A percentile compares a stretch with the other conserved stretches of the same genome.
Conservation (phyloP, 2,113 vertebrate genomes). For the Aldabrachelys gigantea region DNA sequence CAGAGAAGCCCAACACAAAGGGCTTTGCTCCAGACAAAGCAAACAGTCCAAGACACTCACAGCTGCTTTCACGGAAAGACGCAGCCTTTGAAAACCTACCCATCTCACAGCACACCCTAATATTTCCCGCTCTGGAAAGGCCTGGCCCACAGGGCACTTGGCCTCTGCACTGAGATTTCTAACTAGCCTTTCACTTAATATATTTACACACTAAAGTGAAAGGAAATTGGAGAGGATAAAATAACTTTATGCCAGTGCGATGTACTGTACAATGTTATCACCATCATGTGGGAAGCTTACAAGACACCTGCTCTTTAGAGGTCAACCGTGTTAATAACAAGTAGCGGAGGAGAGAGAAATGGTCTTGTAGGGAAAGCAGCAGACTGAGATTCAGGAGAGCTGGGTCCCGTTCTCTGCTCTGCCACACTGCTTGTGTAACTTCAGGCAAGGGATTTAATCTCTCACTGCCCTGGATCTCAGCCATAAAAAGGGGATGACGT, state of each 20-base stretch:
- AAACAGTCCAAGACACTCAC: not conserved
- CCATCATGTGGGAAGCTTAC: conserved; percentile 60
- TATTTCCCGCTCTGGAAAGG: not conserved
- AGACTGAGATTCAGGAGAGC: not conserved
- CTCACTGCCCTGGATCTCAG: not conserved
- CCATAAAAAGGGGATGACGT: not conserved
- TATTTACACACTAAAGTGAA: conserved; percentile 65
- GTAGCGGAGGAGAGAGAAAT: conserved; percentile 27
- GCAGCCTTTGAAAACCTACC: not conserved
- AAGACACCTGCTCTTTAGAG: conserved; percentile 49
- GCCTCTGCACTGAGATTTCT: conserved; percentile 34
- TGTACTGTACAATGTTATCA: conserved; percentile 47
- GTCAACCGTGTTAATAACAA: conserved; percentile 50
- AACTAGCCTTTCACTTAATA: conserved; percentile 36
- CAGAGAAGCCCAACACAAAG: not conserved
- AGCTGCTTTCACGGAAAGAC: not conserved
- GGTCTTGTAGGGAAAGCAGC: not conserved
- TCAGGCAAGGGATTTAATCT: not conserved
- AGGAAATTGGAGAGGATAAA: conserved; percentile 65
- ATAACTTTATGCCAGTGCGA: conserved; percentile 66
- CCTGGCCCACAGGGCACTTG: conserved; percentile 3
- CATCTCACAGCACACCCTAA: not conserved
- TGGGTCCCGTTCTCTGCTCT: not conserved
- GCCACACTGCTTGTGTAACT: not conserved
- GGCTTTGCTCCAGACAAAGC: not conserved